Base-by-base conservation (phyloP, 1,140 invertebrate species). In the Hylaeus anthracinus region DNA sequence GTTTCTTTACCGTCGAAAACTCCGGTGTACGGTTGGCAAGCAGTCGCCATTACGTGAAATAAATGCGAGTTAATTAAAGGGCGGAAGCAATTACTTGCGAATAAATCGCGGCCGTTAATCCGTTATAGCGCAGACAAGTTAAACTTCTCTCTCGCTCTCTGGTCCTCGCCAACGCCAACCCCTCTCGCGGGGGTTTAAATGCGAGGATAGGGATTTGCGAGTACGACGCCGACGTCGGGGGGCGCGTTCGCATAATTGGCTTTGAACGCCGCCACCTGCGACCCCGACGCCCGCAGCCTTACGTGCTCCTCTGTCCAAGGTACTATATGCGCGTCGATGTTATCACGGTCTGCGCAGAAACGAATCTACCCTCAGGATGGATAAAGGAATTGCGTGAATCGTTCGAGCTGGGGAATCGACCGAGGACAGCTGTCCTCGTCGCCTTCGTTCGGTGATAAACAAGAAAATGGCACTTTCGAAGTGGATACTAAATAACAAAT, bases 1-100 rank as follows among this genome's bases (percentile, higher is more conserved):
- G 43, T 14, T 79, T 73, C 77, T 79, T 79, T 79, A 70, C 48
- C 60, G 26, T 2, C 60, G 75, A 66, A 71, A 71, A 78, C 39
- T 69, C 12, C 76, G 73, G 43, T 72, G 79, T 72, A 66, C 81
- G 15, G 56, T 14, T 80, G 65, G 64, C 79, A 63, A 79, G 88
- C 87, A 86, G 87, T 88, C 88, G 86, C 91, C 91, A 92, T 92
- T 93, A 93, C 91, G 91, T 86, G 90, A 92, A 92, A 93, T 93
- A 91, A 93, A 93, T 92, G 90, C 91, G 90, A 92, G 90, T 93
- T 92, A 92, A 93, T 93, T 93, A 92, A 93, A 93, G 89, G 90
- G 86, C 87, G 87, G 88, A 90, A 79, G 89, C 91, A 91, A 92
- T 93, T 93, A 93, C 90, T 88, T 75, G 88, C 86, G 85, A 90